Conservation (phyloP, 2,113 vertebrate species). For the Ammospiza nelsoni region DNA sequence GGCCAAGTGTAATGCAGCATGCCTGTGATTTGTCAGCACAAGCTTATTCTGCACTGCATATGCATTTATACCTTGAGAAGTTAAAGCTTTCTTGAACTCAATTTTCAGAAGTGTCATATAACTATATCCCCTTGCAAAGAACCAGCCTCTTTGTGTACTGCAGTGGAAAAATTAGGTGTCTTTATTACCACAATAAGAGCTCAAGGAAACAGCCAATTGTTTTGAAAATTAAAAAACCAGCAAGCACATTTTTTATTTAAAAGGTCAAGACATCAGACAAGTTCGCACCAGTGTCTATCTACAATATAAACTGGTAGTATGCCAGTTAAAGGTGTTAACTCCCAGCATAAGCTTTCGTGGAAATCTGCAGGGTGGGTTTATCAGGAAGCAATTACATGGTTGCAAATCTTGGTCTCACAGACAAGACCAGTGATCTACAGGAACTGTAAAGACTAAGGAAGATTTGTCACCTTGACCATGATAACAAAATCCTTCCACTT, state of each 20-base stretch:
- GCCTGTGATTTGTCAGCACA: not conserved
- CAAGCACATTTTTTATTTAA: not conserved
- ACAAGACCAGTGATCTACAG: not conserved
- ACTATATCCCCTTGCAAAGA: not conserved
- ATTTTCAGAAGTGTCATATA: not conserved
- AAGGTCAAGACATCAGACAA: not conserved
- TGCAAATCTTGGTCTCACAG: not conserved
- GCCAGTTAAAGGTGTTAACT: not conserved
- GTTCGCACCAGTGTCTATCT: not conserved
- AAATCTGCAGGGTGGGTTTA: not conserved
- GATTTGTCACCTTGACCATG: constrained; percentile 10
- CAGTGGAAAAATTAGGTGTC: not conserved
- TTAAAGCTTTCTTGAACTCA: not conserved
- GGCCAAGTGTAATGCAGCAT: fast-evolving
- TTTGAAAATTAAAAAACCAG: not conserved
- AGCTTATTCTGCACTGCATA: not conserved
- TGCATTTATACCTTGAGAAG: not conserved
- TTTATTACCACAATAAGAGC: not conserved
- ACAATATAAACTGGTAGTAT: not conserved
- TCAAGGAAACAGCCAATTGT: not conserved
- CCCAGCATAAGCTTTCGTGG: not conserved
- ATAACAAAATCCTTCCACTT: constrained; percentile 9
- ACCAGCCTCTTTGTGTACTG: not conserved
- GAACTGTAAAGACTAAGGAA: not conserved
- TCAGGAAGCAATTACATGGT: not conserved